Percentiles rank a stretch among this genome's conserved stretches.
phyloP scores from a whole-genome alignment of 2,113 vertebrate species.

The Dromas ardeola region DNA sequence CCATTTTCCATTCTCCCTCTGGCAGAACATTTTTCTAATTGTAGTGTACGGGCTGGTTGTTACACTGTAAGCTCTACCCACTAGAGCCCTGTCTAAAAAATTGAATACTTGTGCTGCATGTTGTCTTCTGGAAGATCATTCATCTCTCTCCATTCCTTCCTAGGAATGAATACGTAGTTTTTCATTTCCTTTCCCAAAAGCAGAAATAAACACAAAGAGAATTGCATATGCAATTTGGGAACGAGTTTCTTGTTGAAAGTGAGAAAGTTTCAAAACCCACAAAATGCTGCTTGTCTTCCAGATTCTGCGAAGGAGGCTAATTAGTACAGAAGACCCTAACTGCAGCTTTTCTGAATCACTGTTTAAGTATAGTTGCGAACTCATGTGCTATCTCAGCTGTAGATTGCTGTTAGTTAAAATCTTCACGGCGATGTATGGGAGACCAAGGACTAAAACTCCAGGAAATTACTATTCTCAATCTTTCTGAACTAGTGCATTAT shows the following conservation, averaged over 20 bases:
- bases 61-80: rapidly evolving
- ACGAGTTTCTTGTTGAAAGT: neutral
- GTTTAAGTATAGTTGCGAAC: neutral
- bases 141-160: neutral
- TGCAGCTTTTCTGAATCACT: neutral
- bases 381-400: neutral
- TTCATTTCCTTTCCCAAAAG: neutral
- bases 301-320: neutral
- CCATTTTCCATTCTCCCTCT: neutral
- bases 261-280: neutral
- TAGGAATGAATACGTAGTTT: neutral
- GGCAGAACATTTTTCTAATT: neutral
- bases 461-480: neutral
- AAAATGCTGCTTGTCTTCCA: neutral
- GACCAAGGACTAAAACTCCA: neutral
- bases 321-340: neutral
- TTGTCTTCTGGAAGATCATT: neutral
- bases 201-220: neutral
- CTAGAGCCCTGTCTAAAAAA: neutral
- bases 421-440: neutral
- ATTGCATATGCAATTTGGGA: neutral
- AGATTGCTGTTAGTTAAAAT: neutral
- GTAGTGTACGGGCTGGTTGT: neutral
- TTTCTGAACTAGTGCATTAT: neutral
- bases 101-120: rapidly evolving